These are phyloP conservation scores for Oryzias javanicus DNA, from an alignment of 2,113 vertebrate species.

Conservation along the genomic window DNA sequence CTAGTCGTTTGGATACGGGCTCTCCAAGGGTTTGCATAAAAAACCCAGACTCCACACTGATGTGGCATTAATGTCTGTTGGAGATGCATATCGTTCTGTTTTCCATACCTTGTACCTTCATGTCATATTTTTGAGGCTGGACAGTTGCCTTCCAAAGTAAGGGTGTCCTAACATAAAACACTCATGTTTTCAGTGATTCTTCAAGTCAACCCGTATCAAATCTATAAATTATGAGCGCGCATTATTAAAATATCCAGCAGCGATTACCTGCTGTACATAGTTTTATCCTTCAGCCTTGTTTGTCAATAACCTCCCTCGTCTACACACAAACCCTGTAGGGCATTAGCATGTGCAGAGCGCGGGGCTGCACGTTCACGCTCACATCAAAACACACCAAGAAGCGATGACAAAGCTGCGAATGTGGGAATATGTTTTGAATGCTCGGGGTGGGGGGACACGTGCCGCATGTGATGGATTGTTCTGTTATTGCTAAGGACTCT, in stretches of 20 bases:
- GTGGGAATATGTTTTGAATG: conserved; percentile 63
- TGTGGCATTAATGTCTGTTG: no score
- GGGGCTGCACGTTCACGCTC: conserved; percentile 18
- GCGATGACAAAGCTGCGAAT: conserved; percentile 58
- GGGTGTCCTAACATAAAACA: no score
- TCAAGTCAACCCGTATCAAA: not conserved
- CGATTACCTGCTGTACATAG: conserved; percentile 3
- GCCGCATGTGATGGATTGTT: conserved; percentile 80
- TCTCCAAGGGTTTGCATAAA: no score
- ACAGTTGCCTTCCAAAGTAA: no score
- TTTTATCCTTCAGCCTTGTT: conserved; percentile 26
- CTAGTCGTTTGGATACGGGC: no score
- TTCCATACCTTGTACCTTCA: no score
- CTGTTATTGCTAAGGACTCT: conserved; percentile 84
- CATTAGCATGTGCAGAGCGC: conserved; percentile 40
- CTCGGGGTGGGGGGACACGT: conserved; percentile 64
- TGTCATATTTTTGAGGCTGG: no score
- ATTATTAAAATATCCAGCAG: not conserved
- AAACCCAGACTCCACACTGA: no score
- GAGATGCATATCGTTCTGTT: no score
- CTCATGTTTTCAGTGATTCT: no score
- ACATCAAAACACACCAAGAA: conserved; percentile 37
- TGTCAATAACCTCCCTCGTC: conserved; percentile 4
- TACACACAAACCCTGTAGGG: conserved; percentile 7
- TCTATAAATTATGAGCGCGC: not conserved